Percentiles rank a stretch among this genome's conserved stretches.
phyloP scores from a whole-genome alignment of 2,113 vertebrate species.

The Gavia stellata region DNA sequence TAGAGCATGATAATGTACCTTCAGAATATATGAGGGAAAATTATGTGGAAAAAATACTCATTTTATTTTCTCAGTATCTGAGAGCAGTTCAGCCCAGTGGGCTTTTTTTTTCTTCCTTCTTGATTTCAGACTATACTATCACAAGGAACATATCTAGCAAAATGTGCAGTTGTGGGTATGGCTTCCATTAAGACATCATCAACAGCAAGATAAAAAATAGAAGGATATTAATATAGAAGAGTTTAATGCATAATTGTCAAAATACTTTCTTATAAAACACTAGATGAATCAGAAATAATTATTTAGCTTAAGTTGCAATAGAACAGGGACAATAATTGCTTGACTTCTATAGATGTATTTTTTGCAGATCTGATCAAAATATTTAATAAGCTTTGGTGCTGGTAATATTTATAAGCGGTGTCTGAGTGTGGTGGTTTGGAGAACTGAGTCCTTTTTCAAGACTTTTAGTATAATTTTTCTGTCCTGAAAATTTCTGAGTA shows the following conservation, averaged over 20 bases:
- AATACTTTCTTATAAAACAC: background rate
- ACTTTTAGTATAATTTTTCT: background rate
- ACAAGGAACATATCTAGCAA: background rate
- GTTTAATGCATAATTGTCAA: background rate
- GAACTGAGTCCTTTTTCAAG: background rate
- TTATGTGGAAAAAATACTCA: background rate
- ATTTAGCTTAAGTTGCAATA: background rate
- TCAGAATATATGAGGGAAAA: background rate
- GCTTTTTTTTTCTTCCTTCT: background rate
- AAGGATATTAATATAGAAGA: background rate
- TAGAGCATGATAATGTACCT: background rate
- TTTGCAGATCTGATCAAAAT: background rate
- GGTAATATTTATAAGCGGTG: background rate
- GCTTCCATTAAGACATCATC: background rate
- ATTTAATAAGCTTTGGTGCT: background rate
- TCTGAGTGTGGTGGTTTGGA: accelerated
- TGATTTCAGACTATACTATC: background rate
- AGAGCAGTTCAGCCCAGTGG: background rate
- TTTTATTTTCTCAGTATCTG: background rate
- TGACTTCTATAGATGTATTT: background rate
- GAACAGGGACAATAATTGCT: background rate
- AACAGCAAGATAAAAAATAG: background rate
- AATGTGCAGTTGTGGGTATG: background rate
- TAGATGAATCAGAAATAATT: background rate
- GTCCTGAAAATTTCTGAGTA: background rate